Percentiles rank a stretch among this genome's conserved stretches.
These are phyloP conservation scores for Adineta ricciae DNA, from an alignment of 2,888 invertebrate genomes.

Conservation along the genomic window DNA sequence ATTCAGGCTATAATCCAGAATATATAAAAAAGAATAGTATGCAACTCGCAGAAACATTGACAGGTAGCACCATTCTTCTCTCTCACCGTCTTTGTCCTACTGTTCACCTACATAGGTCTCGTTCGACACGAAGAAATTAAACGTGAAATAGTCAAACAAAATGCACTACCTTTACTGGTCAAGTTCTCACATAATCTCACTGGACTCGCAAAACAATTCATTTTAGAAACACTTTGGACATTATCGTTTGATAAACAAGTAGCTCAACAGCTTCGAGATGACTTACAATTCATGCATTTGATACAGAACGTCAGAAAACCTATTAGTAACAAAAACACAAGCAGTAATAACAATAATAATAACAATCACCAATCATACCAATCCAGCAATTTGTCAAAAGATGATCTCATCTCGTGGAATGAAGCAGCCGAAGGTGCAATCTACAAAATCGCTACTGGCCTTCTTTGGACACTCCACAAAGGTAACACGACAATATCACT, in stretches of 20 bases:
- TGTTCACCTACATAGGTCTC: background rate
- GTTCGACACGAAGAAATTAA: background rate
- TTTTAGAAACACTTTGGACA: background rate
- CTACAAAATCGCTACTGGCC: background rate
- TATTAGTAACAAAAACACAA: background rate
- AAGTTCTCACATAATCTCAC: background rate
- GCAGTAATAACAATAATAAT: too few species aligned
- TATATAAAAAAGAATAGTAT: background rate
- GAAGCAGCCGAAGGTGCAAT: background rate
- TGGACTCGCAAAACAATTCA: background rate
- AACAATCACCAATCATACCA: background rate
- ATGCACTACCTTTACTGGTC: background rate
- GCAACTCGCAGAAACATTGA: background rate
- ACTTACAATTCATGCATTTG: background rate
- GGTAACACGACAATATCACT: background rate
- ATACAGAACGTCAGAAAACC: background rate
- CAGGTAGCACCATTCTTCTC: background rate
- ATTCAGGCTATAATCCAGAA: background rate
- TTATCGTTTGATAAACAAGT: constrained; percentile 4
- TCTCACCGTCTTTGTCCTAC: background rate
- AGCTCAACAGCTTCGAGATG: background rate
- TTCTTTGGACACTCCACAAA: background rate
- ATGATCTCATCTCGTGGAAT: background rate
- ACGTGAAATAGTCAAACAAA: background rate
- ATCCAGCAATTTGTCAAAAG: background rate